These are phyloP conservation scores for Erinaceus europaeus DNA, from an alignment of 2,113 vertebrate genomes.

Conservation along the genomic window DNA sequence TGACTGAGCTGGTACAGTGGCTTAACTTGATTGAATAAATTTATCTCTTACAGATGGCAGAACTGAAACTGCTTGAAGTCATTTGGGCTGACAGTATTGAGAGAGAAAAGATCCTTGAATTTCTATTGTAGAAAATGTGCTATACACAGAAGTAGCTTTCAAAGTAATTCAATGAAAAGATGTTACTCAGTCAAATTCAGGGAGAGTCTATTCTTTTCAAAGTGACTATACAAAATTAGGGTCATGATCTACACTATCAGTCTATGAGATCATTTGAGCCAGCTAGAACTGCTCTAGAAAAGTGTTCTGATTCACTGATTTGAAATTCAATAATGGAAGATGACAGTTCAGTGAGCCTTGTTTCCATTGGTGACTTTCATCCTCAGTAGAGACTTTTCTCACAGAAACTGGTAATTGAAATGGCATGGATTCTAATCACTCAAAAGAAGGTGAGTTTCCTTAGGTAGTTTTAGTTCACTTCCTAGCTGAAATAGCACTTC, in stretches of 20 bases:
- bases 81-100: slow-evolving; percentile 57
- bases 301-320: not conserved
- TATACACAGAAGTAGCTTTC: slow-evolving; percentile 56
- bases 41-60: slow-evolving; percentile 64
- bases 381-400: not conserved
- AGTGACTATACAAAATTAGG: slow-evolving; percentile 63
- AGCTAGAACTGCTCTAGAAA: not conserved
- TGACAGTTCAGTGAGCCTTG: slow-evolving; percentile 32
- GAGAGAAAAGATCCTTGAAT: slow-evolving; percentile 67
- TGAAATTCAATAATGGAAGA: slow-evolving; percentile 21
- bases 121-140: slow-evolving; percentile 61
- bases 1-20: slow-evolving; percentile 38
- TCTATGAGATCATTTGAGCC: slow-evolving; percentile 23
- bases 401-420: slow-evolving; percentile 6
- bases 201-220: slow-evolving; percentile 55
- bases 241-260: slow-evolving; percentile 56
- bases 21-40: slow-evolving; percentile 68
- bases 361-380: slow-evolving; percentile 23
- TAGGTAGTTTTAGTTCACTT: not conserved
- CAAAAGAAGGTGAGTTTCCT: not conserved
- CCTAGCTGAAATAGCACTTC: not conserved
- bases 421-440: not conserved
- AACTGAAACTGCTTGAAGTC: slow-evolving; percentile 55
- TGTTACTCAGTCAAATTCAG: slow-evolving; percentile 61
- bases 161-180: slow-evolving; percentile 52